A percentile compares a stretch with the other conserved stretches of the same genome.
Conservation (phyloP, 2,888 invertebrate species). For the Himalopsyche kuldschensis region DNA sequence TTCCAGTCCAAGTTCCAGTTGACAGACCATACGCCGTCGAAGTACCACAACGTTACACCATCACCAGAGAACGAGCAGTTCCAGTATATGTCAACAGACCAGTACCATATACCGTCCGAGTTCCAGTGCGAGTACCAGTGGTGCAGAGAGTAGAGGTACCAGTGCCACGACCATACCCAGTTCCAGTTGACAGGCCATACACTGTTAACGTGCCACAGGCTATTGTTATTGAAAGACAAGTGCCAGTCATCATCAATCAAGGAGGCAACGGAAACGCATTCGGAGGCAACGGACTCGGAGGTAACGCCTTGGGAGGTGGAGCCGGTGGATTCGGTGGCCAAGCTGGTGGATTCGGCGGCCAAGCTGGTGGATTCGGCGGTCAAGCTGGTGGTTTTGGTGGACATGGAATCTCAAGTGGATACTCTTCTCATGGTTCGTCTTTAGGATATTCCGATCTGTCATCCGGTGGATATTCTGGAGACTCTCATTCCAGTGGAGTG, state of each 20-base stretch:
- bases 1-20: constrained; percentile 51
- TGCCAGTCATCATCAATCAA: background rate
- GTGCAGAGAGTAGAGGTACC: constrained; percentile 30
- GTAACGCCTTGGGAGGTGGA: background rate
- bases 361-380: background rate
- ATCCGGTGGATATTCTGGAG: background rate
- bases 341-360: background rate
- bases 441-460: background rate
- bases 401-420: background rate
- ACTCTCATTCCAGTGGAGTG: background rate
- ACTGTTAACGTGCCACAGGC: constrained; percentile 24
- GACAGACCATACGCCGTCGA: constrained; percentile 21
- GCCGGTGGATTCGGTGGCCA: background rate
- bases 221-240: constrained; percentile 19
- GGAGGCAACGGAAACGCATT: background rate
- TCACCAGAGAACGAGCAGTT: constrained; percentile 15
- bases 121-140: constrained; percentile 28
- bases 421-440: background rate
- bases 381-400: background rate
- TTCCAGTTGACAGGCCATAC: constrained; percentile 30
- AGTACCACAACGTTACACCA: constrained; percentile 18
- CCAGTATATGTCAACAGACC: constrained; percentile 26
- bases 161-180: constrained; percentile 31
- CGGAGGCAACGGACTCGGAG: background rate
- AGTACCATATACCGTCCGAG: constrained; percentile 31